Conservation (phyloP, 1,140 invertebrate genomes). For the Sycophila sp. region DNA sequence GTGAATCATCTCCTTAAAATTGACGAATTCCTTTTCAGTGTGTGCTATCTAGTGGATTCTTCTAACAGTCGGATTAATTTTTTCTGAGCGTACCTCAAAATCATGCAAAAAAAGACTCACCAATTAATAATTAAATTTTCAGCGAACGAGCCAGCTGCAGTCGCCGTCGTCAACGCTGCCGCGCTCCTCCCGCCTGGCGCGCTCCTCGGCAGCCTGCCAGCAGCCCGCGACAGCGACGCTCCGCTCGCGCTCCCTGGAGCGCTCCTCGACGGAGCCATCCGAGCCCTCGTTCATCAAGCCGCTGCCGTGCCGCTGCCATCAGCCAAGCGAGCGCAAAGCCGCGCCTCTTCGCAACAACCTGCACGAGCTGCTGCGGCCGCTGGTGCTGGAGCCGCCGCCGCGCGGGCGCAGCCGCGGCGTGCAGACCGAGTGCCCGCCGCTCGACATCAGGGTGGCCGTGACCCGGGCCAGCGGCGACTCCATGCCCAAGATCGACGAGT, state of each 20-base stretch:
- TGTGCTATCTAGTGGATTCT: too few relatives aligned
- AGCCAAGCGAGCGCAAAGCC: not conserved
- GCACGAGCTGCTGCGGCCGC: conserved; percentile 53
- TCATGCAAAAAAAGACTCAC: too few relatives aligned
- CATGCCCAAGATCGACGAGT: conserved; percentile 26
- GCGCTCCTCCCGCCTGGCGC: not conserved
- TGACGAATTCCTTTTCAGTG: too few relatives aligned
- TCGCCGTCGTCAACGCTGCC: not conserved
- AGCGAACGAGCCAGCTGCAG: not conserved
- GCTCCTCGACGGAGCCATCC: conserved; percentile 1
- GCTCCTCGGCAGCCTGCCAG: not conserved
- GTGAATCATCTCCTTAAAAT: too few relatives aligned
- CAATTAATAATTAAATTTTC: not conserved
- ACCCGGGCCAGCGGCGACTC: conserved; percentile 1
- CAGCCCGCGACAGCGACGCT: not conserved
- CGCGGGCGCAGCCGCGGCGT: conserved; percentile 34
- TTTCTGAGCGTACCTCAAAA: too few relatives aligned
- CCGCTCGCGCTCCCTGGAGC: conserved; percentile 25
- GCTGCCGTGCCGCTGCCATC: conserved; percentile 63
- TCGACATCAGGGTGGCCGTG: not conserved
- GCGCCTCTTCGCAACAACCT: conserved; percentile 30
- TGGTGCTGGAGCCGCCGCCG: conserved; percentile 60
- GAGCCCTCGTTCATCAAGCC: conserved; percentile 73
- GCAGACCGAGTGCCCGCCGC: not conserved
- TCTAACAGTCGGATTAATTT: too few relatives aligned